These are phyloP conservation scores for Crematogaster levior DNA, from an alignment of 2,888 invertebrate species.

Conservation along the genomic window DNA sequence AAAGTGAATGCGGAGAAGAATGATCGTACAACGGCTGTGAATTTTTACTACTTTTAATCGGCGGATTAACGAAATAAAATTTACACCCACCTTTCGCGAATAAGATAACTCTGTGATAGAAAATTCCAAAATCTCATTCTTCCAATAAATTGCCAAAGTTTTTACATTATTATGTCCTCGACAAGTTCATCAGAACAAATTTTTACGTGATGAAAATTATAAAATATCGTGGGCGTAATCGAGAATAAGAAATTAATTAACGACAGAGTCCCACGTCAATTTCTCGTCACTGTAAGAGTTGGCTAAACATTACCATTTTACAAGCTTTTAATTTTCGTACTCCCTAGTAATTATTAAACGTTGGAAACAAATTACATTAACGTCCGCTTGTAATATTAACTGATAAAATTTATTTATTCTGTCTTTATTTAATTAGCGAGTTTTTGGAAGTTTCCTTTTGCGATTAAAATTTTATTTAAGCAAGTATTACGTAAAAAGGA, in stretches of 20 bases:
- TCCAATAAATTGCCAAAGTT: background rate
- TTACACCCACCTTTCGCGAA: background rate
- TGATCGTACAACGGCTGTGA: slow-evolving; percentile 12
- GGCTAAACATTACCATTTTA: background rate
- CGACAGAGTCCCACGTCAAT: background rate
- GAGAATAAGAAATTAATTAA: slow-evolving; percentile 2
- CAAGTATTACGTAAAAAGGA: background rate
- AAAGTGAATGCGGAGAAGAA: slow-evolving; percentile 28
- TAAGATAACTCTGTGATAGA: background rate
- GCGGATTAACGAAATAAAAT: slow-evolving; percentile 21
- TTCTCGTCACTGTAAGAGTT: background rate
- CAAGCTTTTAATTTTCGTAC: background rate
- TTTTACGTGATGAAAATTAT: background rate
- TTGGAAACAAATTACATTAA: background rate
- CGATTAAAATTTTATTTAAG: slow-evolving; percentile 25
- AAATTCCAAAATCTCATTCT: background rate
- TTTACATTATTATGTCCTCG: background rate
- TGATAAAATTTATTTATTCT: background rate
- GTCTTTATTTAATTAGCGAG: background rate
- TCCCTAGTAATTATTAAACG: background rate
- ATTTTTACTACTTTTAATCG: slow-evolving; percentile 37
- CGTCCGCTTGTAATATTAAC: background rate
- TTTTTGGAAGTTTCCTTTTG: background rate
- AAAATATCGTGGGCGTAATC: background rate
- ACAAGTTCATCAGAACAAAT: background rate